phyloP scores from a whole-genome alignment of 2,113 vertebrate species.

The Urocitellus parryii region DNA sequence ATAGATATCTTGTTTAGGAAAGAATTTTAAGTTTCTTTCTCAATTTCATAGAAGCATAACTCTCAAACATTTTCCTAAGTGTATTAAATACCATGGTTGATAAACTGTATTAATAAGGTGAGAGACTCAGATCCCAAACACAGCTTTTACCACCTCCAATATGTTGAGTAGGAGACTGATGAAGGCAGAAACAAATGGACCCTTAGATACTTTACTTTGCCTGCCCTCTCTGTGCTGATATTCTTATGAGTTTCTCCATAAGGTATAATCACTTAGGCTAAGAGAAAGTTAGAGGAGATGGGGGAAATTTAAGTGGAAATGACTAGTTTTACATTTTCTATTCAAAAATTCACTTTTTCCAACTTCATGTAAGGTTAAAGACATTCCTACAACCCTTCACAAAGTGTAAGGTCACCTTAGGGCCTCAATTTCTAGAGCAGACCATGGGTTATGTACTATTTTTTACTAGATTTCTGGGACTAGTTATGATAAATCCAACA shows the following conservation, averaged over 20 bases:
- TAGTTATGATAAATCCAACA: not conserved
- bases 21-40: not conserved
- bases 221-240: not conserved
- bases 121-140: not conserved
- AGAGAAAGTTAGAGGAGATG: fast-evolving
- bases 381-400: not conserved
- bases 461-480: not conserved
- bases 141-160: not conserved
- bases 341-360: not conserved
- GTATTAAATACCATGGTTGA: not conserved
- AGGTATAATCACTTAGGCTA: not conserved
- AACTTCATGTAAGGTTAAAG: not conserved
- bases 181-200: not conserved
- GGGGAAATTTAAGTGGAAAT: not conserved
- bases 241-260: not conserved
- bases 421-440: not conserved
- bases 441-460: not conserved
- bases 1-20: not conserved
- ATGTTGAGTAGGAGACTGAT: not conserved
- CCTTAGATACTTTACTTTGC: not conserved
- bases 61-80: not conserved
- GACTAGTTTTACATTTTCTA: not conserved
- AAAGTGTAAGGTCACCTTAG: not conserved
- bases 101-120: not conserved
- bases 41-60: not conserved